Evolutionary conservation across 1,140 invertebrate genomes (phyloP).

Genomic region (Drosophila malerkotliana): DNA sequence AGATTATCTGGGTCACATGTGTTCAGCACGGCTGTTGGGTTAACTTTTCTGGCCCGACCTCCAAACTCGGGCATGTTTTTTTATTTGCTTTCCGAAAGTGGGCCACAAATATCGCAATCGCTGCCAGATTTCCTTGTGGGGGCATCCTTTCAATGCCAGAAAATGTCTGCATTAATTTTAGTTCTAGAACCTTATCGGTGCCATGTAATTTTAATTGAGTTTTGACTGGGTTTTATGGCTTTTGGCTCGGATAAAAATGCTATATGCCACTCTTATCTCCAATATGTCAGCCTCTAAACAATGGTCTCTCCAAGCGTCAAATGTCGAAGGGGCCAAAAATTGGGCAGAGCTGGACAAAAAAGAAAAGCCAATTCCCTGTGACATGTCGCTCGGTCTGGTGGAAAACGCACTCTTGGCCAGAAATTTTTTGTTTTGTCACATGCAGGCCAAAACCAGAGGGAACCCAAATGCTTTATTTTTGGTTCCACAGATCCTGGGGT

Average conservation of each 20-base stretch:
- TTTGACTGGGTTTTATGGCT: conserved; percentile 38
- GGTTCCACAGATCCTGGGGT: conserved; percentile 12
- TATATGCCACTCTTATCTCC: conserved; percentile 33
- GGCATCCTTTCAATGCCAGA: conserved; percentile 40
- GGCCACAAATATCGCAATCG: conserved; percentile 44
- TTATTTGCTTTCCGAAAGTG: conserved; percentile 41
- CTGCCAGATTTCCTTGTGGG: conserved; percentile 15
- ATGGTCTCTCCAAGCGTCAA: conserved; percentile 42
- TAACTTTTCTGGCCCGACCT: conserved; percentile 50
- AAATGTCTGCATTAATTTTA: conserved; percentile 42
- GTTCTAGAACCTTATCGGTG: conserved; percentile 33
- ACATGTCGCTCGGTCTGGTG: conserved; percentile 55
- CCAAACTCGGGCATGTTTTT: conserved; percentile 22
- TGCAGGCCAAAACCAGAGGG: conserved; percentile 5
- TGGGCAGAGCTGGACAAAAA: conserved; percentile 1
- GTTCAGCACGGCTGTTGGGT: conserved; percentile 55
- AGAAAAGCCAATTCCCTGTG: conserved; percentile 62
- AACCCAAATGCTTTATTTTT: conserved; percentile 38
- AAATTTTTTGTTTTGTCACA: conserved; percentile 8
- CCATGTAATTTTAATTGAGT: conserved; percentile 59
- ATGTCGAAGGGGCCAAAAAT: conserved; percentile 16
- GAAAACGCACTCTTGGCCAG: conserved; percentile 36
- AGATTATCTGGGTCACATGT: conserved; percentile 72
- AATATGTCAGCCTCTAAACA: conserved; percentile 53
- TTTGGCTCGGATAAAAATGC: conserved; percentile 31